These are phyloP conservation scores for Odontothrips loti DNA, from an alignment of 2,888 invertebrate genomes.

Conservation along the genomic window DNA sequence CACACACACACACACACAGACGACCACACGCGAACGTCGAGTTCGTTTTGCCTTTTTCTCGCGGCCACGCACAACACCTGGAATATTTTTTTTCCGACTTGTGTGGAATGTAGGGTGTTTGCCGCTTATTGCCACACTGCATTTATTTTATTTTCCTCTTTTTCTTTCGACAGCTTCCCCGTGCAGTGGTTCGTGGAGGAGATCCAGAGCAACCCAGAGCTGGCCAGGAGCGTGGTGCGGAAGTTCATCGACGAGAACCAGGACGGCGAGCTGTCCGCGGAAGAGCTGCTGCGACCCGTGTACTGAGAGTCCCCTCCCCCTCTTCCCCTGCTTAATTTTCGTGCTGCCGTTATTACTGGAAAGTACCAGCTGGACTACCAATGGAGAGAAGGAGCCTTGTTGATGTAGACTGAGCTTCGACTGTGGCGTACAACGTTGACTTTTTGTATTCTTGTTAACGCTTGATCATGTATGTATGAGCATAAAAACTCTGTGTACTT, in stretches of 20 bases:
- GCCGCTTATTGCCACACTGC: no score
- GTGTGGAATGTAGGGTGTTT: no score
- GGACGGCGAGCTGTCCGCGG: constrained; percentile 55
- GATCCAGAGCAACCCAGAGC: constrained; percentile 56
- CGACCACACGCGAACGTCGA: no score
- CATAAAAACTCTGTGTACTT: background rate
- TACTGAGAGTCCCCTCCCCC: background rate
- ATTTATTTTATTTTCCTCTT: background rate
- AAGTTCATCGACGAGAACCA: constrained; percentile 56
- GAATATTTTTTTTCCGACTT: no score
- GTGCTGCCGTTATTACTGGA: background rate
- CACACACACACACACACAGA: background rate
- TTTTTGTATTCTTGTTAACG: background rate
- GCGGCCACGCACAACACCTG: no score
- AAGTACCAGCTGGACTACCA: background rate
- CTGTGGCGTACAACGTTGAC: background rate
- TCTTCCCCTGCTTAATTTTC: background rate
- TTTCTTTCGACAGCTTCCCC: constrained; percentile 42
- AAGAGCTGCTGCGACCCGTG: constrained; percentile 54
- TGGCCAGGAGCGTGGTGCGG: constrained; percentile 55
- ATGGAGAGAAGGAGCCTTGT: background rate
- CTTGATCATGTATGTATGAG: background rate
- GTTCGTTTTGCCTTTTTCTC: no score
- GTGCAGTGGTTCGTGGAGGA: constrained; percentile 46
- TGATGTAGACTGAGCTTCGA: background rate